phyloP scores from a whole-genome alignment of 1,140 invertebrate genomes.

The Penaeus japonicus region DNA sequence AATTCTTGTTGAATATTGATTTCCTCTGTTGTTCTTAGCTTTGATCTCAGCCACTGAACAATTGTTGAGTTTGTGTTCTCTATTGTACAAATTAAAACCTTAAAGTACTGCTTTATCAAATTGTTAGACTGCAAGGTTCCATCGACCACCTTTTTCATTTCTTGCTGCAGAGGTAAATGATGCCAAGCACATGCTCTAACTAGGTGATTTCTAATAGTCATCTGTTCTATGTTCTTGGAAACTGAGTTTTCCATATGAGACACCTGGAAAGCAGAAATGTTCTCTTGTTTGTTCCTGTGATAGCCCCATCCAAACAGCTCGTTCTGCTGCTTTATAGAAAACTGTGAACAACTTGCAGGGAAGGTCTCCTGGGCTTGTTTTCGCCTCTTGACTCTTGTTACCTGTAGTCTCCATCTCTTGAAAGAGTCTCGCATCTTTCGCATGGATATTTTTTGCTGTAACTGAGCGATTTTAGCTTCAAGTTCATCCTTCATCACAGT shows the following conservation, averaged over 20 bases:
- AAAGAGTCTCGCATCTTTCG: constrained; percentile 24
- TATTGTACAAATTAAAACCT: constrained; percentile 34
- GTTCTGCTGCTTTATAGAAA: constrained; percentile 30
- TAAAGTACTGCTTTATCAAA: constrained; percentile 41
- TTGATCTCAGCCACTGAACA: constrained; percentile 23
- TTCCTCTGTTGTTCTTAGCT: background rate
- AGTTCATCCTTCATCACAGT: constrained; percentile 1
- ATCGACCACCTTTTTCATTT: constrained; percentile 7
- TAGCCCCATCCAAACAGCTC: constrained; percentile 50
- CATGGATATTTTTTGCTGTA: constrained; percentile 1
- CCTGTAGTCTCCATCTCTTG: constrained; percentile 2
- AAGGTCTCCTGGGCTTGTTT: constrained; percentile 39
- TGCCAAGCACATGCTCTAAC: constrained; percentile 26
- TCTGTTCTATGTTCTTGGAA: background rate
- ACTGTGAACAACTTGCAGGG: constrained; percentile 28
- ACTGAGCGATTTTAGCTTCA: background rate
- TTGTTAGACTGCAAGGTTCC: background rate
- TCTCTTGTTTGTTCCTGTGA: background rate
- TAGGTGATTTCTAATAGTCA: constrained; percentile 9
- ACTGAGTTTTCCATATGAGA: background rate
- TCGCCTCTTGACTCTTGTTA: background rate
- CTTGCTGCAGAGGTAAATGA: constrained; percentile 7
- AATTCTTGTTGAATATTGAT: background rate
- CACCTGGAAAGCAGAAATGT: constrained; percentile 31
- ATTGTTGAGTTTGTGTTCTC: background rate